Evolutionary conservation across 2,113 vertebrate genomes (phyloP).

Genomic region (Turnix velox): DNA sequence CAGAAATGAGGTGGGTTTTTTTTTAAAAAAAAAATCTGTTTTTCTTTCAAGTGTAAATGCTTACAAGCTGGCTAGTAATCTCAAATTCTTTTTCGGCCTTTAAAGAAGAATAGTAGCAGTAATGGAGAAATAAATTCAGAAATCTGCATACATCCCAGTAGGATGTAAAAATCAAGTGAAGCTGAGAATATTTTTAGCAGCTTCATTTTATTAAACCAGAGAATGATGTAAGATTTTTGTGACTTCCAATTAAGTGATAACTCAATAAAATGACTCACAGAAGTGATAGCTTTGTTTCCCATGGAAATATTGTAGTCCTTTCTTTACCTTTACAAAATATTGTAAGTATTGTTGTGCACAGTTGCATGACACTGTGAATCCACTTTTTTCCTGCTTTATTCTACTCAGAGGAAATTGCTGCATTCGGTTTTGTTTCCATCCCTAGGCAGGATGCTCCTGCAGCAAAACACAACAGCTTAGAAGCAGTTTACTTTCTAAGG

Average conservation of each 20-base stretch:
- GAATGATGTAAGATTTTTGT: neutral
- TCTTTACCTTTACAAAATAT: neutral
- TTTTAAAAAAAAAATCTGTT: neutral
- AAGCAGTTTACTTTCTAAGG: neutral
- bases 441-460: neutral
- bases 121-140: neutral
- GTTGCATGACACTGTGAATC: neutral
- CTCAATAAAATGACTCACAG: neutral
- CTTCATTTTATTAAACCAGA: neutral
- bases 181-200: neutral
- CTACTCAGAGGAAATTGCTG: neutral
- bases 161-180: neutral
- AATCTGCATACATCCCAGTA: neutral
- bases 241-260: neutral
- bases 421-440: neutral
- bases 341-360: neutral
- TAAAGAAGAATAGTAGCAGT: neutral
- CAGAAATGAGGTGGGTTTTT: neutral
- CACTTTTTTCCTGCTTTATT: neutral
- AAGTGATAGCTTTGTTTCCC: neutral
- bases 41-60: neutral
- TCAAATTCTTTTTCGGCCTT: neutral
- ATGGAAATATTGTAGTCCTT: neutral
- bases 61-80: neutral
- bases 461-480: neutral